Conservation (phyloP, 1,140 invertebrate species). For the Drosophila ogumai region DNA sequence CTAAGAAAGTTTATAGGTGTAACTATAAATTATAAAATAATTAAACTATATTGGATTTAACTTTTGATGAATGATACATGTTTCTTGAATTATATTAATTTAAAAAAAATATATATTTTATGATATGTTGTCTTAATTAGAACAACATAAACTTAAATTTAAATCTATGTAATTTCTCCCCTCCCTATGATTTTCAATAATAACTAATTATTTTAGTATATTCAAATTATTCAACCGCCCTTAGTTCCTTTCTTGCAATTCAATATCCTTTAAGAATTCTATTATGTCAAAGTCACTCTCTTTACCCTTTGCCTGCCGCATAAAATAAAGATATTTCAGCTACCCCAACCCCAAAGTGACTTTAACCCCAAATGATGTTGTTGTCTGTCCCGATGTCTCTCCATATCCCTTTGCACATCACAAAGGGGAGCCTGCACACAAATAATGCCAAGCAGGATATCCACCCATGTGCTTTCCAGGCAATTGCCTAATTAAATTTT, state of each 20-base stretch:
- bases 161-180: no score
- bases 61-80: no score
- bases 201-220: not conserved
- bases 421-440: constrained; percentile 1
- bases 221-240: not conserved
- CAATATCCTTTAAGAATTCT: not conserved
- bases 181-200: no score
- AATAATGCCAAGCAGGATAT: constrained; percentile 32
- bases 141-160: no score
- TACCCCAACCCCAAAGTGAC: constrained; percentile 17
- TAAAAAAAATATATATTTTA: no score
- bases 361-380: constrained; percentile 52
- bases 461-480: constrained; percentile 52
- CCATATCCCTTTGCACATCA: constrained; percentile 18
- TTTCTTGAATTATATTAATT: no score
- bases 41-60: no score
- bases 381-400: constrained; percentile 16
- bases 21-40: no score
- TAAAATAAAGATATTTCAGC: constrained; percentile 64
- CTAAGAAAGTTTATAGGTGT: not conserved
- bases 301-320: not conserved
- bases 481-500: constrained; percentile 82
- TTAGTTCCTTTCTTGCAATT: not conserved
- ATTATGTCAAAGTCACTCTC: constrained; percentile 9
- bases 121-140: no score